Evolutionary conservation across 2,113 vertebrate genomes (phyloP), one percentile per base, ranked within the genome.

Genomic region (Uria aalge): DNA sequence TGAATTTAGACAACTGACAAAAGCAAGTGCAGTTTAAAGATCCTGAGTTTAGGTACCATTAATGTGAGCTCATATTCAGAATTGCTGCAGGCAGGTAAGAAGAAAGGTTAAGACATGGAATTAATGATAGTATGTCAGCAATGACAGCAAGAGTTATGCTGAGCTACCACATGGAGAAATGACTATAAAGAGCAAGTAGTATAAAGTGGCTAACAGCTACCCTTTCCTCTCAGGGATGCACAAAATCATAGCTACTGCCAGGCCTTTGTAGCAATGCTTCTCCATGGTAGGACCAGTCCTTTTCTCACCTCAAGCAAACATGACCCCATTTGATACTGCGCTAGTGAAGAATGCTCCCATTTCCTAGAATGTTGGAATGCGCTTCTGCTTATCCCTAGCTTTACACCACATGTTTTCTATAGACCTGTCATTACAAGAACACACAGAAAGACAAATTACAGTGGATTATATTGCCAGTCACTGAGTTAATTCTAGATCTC

Each of bases 151-250:
- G 32, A 74, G 24, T 56, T 64, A 86, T 29, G 41, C 30, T 0
- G 1, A 96, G 66, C 66, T 94, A 77, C 47, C 26, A 79, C 59
- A 27, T 81, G 80, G 88, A 93, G 94, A 95, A 95, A 90, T 86
- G 3, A 53, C 26, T 80, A 21, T 45, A 73, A 73, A 87, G 22
- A 96, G 7, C 53, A 52, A 75, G 43, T 34, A 62, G 30, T 38
- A 66, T 59, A 29, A 91, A 88, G 34, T 87, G 87, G 34, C 53
- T 69, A 67, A 68, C 24, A 80, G 55, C 45, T 73, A 77, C 48
- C 6, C 1, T 71, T 93, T 96, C 73, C 34, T 97, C 74, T 93
- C 80, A 73, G 62, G 80, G 73, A 95, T 82, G 38, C 57, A 57
- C 10, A 3, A 67, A 85, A 79, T 85, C 67, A 53, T 52, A 83